Percentiles rank a stretch among this genome's conserved stretches.
Evolutionary conservation across 2,113 vertebrate genomes (phyloP).

Genomic region (Phrynosoma blainvillii): DNA sequence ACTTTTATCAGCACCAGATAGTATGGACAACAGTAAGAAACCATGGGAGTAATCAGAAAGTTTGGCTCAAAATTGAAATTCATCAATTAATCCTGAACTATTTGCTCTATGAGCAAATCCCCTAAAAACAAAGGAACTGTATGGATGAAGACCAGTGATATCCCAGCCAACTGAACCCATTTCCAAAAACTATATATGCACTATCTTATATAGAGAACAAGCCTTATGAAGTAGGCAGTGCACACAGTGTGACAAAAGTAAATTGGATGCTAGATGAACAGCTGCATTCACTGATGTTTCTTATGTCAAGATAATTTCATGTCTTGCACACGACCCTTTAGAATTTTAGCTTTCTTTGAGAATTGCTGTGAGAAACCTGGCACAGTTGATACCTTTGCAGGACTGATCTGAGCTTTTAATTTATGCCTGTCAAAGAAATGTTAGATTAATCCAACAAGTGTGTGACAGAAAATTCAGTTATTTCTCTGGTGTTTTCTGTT

Average conservation of each 20-base stretch:
- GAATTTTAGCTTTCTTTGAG: not conserved
- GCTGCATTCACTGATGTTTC: not conserved
- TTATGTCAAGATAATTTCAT: constrained; percentile 7
- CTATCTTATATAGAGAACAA: not conserved
- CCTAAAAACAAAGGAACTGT: not conserved
- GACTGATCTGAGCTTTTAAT: not conserved
- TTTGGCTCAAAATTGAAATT: too few species aligned
- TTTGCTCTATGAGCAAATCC: not conserved
- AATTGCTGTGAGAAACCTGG: constrained; percentile 13
- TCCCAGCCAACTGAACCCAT: not conserved
- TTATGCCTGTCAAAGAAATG: constrained; percentile 11
- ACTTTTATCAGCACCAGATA: too few species aligned
- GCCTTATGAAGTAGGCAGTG: not conserved
- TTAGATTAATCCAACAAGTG: constrained; percentile 10
- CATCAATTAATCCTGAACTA: not conserved
- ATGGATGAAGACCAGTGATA: not conserved
- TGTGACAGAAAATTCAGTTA: not conserved
- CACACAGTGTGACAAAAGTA: not conserved
- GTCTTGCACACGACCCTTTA: not conserved
- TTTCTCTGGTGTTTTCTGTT: not conserved
- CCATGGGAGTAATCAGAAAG: too few species aligned
- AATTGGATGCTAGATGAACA: not conserved
- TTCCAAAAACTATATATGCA: not conserved
- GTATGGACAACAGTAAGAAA: too few species aligned
- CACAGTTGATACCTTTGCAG: not conserved